Conservation (phyloP, 1,140 invertebrate genomes). For the Monochamus saltuarius region DNA sequence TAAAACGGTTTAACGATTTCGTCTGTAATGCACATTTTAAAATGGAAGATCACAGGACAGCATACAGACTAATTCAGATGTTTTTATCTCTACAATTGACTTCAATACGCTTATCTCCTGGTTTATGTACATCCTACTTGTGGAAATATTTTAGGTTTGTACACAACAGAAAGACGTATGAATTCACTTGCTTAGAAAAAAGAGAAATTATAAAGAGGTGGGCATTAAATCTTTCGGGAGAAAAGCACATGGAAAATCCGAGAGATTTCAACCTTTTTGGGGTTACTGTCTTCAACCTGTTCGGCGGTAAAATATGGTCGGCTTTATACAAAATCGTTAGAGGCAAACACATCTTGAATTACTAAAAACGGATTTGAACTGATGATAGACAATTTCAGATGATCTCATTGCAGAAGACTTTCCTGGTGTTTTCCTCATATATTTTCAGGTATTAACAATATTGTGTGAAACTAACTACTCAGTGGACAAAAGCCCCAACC, state of each 20-base stretch:
- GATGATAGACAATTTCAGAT: not conserved
- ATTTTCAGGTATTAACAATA: too few species aligned
- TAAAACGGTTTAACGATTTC: too few species aligned
- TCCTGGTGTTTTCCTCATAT: too few species aligned
- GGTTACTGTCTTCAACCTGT: constrained; percentile 21
- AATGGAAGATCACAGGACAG: too few species aligned
- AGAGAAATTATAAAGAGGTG: not conserved
- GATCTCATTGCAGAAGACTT: constrained; percentile 9
- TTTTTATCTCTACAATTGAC: too few species aligned
- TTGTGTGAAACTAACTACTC: too few species aligned
- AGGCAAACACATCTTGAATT: constrained; percentile 26
- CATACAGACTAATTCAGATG: too few species aligned
- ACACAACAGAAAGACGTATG: constrained; percentile 23
- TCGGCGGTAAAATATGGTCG: constrained; percentile 27
- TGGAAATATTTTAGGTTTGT: constrained; percentile 32
- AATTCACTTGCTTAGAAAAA: constrained; percentile 25
- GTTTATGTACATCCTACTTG: too few species aligned
- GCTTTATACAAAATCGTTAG: constrained; percentile 31
- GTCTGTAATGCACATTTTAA: too few species aligned
- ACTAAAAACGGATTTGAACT: constrained; percentile 5
- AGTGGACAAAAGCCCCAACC: too few species aligned
- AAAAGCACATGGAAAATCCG: constrained; percentile 12
- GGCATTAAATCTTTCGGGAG: not conserved
- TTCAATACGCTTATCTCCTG: too few species aligned
- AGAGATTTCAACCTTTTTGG: constrained; percentile 22